Conservation (phyloP, 2,797 vertebrate genomes). For the Gadopsis marmoratus region DNA sequence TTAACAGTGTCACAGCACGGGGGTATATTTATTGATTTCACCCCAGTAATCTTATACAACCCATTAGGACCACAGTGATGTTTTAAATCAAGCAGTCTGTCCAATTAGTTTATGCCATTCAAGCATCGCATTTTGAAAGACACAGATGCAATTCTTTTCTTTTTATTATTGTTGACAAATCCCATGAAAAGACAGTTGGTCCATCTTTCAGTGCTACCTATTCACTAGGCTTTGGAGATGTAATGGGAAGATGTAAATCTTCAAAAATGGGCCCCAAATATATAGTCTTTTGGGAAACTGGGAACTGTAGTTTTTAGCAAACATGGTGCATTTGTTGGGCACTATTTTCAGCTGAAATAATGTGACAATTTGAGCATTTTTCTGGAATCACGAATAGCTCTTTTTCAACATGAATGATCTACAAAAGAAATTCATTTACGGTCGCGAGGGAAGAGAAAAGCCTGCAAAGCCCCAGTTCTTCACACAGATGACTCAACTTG, state of each 20-base stretch:
- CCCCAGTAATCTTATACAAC: background rate
- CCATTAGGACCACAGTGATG: slow-evolving; percentile 22
- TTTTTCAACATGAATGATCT: background rate
- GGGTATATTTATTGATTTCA: slow-evolving; percentile 34
- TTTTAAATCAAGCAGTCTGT: slow-evolving; percentile 18
- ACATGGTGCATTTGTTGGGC: background rate
- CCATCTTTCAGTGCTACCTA: no score
- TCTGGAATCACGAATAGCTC: background rate
- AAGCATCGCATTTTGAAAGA: background rate
- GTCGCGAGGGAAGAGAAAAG: background rate
- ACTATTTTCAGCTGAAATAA: background rate
- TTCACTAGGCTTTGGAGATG: background rate
- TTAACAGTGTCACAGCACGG: slow-evolving; percentile 14
- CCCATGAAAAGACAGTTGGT: background rate
- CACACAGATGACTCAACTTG: slow-evolving; percentile 2
- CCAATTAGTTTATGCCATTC: background rate
- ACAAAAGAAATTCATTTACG: background rate
- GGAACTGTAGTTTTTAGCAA: background rate
- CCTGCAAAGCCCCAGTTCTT: background rate
- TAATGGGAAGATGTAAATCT: background rate
- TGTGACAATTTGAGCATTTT: background rate
- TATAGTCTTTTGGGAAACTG: background rate
- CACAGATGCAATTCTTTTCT: background rate
- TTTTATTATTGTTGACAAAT: background rate
- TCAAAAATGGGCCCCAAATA: background rate